These are phyloP conservation scores for Neoitamus cyanurus DNA, from an alignment of 2,888 invertebrate species.

Conservation along the genomic window DNA sequence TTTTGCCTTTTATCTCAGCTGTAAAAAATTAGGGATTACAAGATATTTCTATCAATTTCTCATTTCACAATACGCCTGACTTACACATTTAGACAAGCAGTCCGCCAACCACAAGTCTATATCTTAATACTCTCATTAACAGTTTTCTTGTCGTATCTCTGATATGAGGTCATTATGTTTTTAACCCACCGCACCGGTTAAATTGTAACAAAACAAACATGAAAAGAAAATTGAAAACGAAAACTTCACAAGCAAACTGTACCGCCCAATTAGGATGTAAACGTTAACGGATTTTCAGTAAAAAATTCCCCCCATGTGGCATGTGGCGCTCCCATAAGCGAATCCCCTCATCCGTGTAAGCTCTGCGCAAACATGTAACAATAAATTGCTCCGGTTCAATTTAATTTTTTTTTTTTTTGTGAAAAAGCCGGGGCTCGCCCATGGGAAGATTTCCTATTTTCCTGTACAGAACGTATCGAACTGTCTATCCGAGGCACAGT, in stretches of 20 bases:
- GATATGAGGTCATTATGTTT: background rate
- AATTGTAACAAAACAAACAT: too few species aligned
- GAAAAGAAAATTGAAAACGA: background rate
- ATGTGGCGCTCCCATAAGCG: background rate
- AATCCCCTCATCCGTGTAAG: background rate
- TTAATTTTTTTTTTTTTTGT: background rate
- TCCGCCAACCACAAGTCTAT: too few species aligned
- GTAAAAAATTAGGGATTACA: too few species aligned
- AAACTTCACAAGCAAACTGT: too few species aligned
- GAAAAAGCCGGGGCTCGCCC: background rate
- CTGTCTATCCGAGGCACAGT: constrained; percentile 21
- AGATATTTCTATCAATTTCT: too few species aligned
- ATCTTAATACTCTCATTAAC: too few species aligned
- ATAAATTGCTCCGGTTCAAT: background rate
- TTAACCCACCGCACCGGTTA: background rate
- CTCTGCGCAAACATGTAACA: background rate
- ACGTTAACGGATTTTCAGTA: background rate
- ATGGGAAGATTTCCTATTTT: background rate
- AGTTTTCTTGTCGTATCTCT: too few species aligned
- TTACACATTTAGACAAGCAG: too few species aligned
- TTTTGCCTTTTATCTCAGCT: too few species aligned
- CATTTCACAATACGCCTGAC: too few species aligned
- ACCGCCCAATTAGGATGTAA: background rate
- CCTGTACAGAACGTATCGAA: background rate
- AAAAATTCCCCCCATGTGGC: background rate